Percentiles rank a stretch among this genome's conserved stretches.
Evolutionary conservation across 2,797 vertebrate genomes (phyloP).

Genomic region (Thripadectes ignobilis): DNA sequence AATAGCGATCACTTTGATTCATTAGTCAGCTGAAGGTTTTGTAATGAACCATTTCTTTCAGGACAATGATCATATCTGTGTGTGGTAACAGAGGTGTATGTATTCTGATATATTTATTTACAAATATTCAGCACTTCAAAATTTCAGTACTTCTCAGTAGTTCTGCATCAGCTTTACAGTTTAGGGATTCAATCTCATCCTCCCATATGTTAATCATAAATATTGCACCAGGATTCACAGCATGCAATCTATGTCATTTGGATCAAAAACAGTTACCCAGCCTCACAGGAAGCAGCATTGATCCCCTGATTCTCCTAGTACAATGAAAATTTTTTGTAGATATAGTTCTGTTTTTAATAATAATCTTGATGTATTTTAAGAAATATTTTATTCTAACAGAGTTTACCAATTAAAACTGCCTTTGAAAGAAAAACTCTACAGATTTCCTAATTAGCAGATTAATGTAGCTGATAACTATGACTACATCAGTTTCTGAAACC

Average conservation of each 20-base stretch:
- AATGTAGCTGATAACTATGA: not conserved
- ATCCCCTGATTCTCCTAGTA: not conserved
- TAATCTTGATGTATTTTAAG: not conserved
- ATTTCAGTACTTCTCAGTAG: not conserved
- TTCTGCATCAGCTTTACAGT: not conserved
- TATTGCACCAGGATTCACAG: not conserved
- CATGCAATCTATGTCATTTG: no score
- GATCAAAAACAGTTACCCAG: not conserved
- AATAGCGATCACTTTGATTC: not conserved
- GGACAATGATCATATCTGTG: not conserved
- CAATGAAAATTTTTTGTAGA: not conserved
- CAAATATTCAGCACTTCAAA: not conserved
- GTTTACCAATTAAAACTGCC: not conserved
- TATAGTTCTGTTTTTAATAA: not conserved
- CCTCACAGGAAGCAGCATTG: not conserved
- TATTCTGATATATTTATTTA: not conserved
- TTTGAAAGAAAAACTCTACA: not conserved
- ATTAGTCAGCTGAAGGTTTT: not conserved
- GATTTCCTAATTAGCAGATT: not conserved
- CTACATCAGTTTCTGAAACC: not conserved
- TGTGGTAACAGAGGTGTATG: not conserved
- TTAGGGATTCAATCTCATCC: not conserved
- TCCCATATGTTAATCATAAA: not conserved
- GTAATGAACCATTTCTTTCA: not conserved
- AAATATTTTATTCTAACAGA: not conserved